Conservation (phyloP, 2,113 vertebrate genomes). For the Lepus americanus region DNA sequence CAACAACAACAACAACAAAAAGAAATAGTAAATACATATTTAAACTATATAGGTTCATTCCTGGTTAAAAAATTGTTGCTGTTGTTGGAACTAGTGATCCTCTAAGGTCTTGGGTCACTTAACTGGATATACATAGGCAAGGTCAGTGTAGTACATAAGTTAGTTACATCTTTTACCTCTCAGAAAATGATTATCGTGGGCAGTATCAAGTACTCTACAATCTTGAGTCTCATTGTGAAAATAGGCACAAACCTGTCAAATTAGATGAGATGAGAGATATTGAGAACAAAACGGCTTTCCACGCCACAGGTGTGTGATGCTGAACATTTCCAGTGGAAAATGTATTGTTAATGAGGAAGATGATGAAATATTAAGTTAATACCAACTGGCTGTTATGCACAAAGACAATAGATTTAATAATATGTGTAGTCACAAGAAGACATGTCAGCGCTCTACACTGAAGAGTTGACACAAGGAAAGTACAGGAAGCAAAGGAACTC, state of each 20-base stretch:
- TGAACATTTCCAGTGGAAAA: not conserved
- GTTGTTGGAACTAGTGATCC: not conserved
- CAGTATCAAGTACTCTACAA: not conserved
- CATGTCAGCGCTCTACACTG: accelerated
- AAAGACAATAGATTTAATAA: not conserved
- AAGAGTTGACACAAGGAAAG: not conserved
- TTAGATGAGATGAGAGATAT: not conserved
- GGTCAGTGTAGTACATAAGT: not conserved
- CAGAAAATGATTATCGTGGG: not conserved
- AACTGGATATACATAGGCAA: not conserved
- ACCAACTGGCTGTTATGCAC: not conserved
- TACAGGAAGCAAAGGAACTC: not conserved
- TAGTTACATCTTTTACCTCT: not conserved
- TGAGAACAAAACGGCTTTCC: not conserved
- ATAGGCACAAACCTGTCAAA: not conserved
- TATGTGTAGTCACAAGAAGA: not conserved
- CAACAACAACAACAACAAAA: too few species aligned
- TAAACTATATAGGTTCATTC: not conserved
- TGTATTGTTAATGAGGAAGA: not conserved
- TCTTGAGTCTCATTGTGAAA: not conserved
- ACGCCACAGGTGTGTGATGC: not conserved
- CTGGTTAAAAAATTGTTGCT: not conserved
- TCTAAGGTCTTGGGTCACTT: not conserved
- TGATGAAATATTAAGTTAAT: not conserved
- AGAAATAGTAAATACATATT: not conserved